Evolutionary conservation across 2,888 invertebrate species (phyloP), one percentile per base, ranked within the genome.

Genomic region (Trissolcus japonicus): DNA sequence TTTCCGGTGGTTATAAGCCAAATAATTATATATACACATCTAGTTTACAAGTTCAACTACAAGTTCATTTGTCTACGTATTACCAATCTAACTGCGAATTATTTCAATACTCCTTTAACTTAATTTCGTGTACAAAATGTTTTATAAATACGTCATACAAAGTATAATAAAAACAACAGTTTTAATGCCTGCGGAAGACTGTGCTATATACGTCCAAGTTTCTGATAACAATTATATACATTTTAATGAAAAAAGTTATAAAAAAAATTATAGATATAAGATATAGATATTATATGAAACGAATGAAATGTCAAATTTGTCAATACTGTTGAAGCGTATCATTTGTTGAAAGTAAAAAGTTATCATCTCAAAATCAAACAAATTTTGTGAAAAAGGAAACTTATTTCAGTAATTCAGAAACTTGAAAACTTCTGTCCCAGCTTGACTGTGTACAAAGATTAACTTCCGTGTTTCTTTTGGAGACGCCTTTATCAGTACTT

Each of bases 11-110:
- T 74, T 56, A 67, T 55, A 48, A 35, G 6, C 2, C 35, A 35
- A 35, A 56, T 17, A 67, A 6, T 67, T 48, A 55, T 69, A 75
- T 69, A 69, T 68, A 63, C 63, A 74, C 13, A 17, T 4, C 67
- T 74, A 67, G 61, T 74, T 67, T 62, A 74, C 62, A 74, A 74
- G 19, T 51, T 57, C 29, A 51, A 57, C 67, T 74, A 73, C 66
- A n/a, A 56, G 35, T 74, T 66, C 35, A 74, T 48, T 62, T 74
- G 65, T 66, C 51, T 51, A 53, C 51, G 48, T 67, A 74, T 74
- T 50, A 56, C 46, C 29, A 29, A 55, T 46, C 13, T 43, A 56
- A 61, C 55, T 21, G 16, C 40, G 48, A 53, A 19, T 65, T 60
- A 60, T 60, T 60, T 73, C 65, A 65, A 65, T 60, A 55, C 60